phyloP scores from a whole-genome alignment of 1,140 invertebrate genomes.

The Sycobia sp. region DNA sequence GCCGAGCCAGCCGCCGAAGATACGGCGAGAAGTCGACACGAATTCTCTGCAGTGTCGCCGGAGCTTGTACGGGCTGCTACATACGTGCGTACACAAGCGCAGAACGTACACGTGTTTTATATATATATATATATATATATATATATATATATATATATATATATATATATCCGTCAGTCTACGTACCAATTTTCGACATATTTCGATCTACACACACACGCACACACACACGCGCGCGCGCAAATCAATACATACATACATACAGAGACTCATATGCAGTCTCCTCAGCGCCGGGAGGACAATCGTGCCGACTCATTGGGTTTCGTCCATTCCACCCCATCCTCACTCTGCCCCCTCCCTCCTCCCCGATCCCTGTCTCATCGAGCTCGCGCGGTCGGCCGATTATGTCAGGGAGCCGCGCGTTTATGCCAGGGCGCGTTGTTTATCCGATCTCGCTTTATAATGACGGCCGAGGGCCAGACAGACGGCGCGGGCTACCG shows the following conservation, averaged over 20 bases:
- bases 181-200: slow-evolving; percentile 17
- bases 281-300: not conserved
- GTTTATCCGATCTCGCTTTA: slow-evolving; percentile 32
- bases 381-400: slow-evolving; percentile 19
- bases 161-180: too few species aligned
- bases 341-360: slow-evolving; percentile 9
- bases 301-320: slow-evolving; percentile 23
- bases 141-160: not conserved
- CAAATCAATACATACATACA: too few species aligned
- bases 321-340: not conserved
- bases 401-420: slow-evolving; percentile 34
- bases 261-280: too few species aligned
- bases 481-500: slow-evolving; percentile 28
- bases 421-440: too few species aligned
- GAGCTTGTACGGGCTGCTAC: too few species aligned
- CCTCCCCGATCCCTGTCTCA: slow-evolving; percentile 13
- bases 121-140: not conserved
- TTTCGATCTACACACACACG: slow-evolving; percentile 17
- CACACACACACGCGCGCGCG: too few species aligned
- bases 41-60: too few species aligned
- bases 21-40: too few species aligned
- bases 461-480: slow-evolving; percentile 19
- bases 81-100: not conserved
- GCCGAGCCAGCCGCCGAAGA: too few species aligned
- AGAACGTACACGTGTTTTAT: too few species aligned